These are phyloP conservation scores for Neodiprion lecontei DNA, from an alignment of 1,140 invertebrate genomes.

Conservation along the genomic window DNA sequence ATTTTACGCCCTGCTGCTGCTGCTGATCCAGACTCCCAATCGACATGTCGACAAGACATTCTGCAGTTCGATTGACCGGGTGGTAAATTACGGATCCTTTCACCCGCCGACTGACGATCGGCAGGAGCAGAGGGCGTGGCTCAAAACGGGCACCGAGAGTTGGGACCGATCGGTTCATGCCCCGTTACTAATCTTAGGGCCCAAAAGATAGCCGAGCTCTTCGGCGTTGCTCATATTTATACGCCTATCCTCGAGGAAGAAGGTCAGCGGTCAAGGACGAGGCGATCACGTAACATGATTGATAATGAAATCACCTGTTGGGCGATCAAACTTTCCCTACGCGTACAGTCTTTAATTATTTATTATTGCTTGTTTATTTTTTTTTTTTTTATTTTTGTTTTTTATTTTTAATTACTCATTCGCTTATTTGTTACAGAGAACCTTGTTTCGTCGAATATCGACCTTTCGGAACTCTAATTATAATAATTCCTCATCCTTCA, in stretches of 20 bases:
- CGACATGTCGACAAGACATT: neutral
- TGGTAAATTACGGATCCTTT: neutral
- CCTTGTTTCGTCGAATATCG: too few relatives aligned
- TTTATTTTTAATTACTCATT: too few relatives aligned
- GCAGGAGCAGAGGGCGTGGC: neutral
- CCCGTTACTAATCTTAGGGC: neutral
- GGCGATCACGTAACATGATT: neutral
- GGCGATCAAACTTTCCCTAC: too few relatives aligned
- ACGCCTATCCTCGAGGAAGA: neutral
- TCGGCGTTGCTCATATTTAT: neutral
- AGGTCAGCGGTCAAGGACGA: constrained; percentile 1
- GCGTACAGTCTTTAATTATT: too few relatives aligned
- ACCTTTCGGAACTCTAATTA: too few relatives aligned
- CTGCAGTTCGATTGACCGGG: neutral
- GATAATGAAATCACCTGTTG: too few relatives aligned
- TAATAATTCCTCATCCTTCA: too few relatives aligned
- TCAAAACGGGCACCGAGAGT: too few relatives aligned
- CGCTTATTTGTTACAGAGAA: too few relatives aligned
- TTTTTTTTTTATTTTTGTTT: too few relatives aligned
- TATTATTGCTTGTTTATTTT: too few relatives aligned
- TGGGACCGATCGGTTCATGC: neutral
- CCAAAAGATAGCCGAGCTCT: too few relatives aligned
- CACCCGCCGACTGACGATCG: neutral
- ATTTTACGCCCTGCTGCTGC: neutral
- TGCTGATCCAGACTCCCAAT: neutral